phyloP scores from a whole-genome alignment of 2,888 invertebrate genomes.

The Nudaria mundana region DNA sequence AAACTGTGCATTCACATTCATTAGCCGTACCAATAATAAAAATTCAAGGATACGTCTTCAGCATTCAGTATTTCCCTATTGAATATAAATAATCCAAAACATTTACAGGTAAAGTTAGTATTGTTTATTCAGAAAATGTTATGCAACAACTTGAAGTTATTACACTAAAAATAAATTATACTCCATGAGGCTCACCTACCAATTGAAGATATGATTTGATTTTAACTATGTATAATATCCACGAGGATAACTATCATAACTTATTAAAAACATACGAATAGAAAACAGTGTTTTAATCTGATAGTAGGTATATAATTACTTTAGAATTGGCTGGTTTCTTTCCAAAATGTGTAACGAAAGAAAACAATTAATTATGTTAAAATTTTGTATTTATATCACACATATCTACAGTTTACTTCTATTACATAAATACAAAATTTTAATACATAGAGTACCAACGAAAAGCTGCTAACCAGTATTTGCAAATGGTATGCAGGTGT shows the following conservation, averaged over 20 bases:
- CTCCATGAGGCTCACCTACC: slow-evolving; percentile 66
- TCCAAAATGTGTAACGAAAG: slow-evolving; percentile 72
- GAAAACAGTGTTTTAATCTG: slow-evolving; percentile 69
- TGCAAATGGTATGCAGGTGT: slow-evolving; percentile 76
- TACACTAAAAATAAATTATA: slow-evolving; percentile 77
- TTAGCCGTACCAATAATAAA: neutral
- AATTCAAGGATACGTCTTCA: slow-evolving; percentile 13
- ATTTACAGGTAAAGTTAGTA: slow-evolving; percentile 76
- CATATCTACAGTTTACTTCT: slow-evolving; percentile 81
- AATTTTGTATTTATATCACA: slow-evolving; percentile 82
- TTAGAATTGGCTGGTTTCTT: slow-evolving; percentile 69
- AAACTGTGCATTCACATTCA: slow-evolving; percentile 1
- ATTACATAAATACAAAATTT: slow-evolving; percentile 83
- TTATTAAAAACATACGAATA: slow-evolving; percentile 73
- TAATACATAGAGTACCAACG: slow-evolving; percentile 72
- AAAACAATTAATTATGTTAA: slow-evolving; percentile 75
- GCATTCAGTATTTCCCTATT: slow-evolving; percentile 14
- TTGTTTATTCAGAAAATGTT: slow-evolving; percentile 75
- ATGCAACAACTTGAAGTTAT: slow-evolving; percentile 77
- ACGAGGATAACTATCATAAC: slow-evolving; percentile 71
- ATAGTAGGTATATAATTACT: slow-evolving; percentile 60
- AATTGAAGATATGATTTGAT: slow-evolving; percentile 61
- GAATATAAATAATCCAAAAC: slow-evolving; percentile 54
- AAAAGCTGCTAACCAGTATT: slow-evolving; percentile 79
- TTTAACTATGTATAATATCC: slow-evolving; percentile 63